Conservation (phyloP, 2,888 invertebrate genomes). For the Xestia sexstrigata region DNA sequence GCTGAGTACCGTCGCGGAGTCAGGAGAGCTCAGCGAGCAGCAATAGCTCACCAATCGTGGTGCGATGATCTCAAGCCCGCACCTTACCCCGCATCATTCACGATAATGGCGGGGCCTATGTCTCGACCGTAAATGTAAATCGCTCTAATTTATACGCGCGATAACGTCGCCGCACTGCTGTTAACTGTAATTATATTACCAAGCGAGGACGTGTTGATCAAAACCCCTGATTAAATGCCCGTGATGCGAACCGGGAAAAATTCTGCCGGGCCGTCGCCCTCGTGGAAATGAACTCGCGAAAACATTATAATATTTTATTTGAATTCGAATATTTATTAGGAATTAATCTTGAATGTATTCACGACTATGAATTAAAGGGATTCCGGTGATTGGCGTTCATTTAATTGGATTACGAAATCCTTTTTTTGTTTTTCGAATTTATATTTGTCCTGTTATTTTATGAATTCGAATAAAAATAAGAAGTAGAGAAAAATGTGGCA, state of each 20-base stretch:
- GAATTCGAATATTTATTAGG: conserved; percentile 66
- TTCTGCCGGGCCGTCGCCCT: conserved; percentile 69
- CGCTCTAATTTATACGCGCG: conserved; percentile 90
- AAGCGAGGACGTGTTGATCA: conserved; percentile 90
- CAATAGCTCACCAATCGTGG: conserved; percentile 69
- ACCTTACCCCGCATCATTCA: conserved; percentile 88
- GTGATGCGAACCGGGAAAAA: conserved; percentile 82
- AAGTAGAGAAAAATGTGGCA: not conserved
- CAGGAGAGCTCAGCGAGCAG: conserved; percentile 53
- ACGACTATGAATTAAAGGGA: conserved; percentile 47
- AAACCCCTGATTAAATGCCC: conserved; percentile 87
- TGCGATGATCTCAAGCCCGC: conserved; percentile 81
- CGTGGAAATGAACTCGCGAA: conserved; percentile 67
- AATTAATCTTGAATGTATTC: conserved; percentile 58
- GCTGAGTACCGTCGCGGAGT: conserved; percentile 26
- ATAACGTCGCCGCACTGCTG: conserved; percentile 90
- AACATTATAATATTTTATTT: conserved; percentile 63
- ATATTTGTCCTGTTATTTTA: conserved; percentile 23
- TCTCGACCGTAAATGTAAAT: conserved; percentile 90
- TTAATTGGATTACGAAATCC: conserved; percentile 36
- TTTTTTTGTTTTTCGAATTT: conserved; percentile 25
- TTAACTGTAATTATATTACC: conserved; percentile 90
- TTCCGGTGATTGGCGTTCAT: conserved; percentile 43
- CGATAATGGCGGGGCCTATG: conserved; percentile 87
- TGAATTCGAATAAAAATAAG: conserved; percentile 10